Conservation (phyloP, 2,113 vertebrate species). For the Dicerorhinus sumatrensis region DNA sequence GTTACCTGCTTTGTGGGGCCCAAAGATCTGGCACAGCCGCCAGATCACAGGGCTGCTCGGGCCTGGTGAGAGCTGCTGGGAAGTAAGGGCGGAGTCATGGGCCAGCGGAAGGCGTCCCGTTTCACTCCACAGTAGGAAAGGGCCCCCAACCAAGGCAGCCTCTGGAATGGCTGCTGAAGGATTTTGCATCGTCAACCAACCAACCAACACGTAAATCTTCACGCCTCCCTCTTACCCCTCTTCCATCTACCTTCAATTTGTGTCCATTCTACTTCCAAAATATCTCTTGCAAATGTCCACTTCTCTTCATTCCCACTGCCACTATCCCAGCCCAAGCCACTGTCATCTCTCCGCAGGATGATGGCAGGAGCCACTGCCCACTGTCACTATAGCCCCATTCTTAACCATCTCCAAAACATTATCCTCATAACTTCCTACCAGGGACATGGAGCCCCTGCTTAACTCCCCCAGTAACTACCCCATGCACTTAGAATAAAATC, state of each 20-base stretch:
- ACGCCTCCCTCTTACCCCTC: not conserved
- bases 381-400: not conserved
- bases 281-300: not conserved
- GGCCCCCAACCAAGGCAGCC: rapidly evolving
- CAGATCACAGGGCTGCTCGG: not conserved
- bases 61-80: not conserved
- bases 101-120: not conserved
- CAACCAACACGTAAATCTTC: not conserved
- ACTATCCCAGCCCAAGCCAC: not conserved
- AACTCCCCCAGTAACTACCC: not conserved
- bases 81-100: not conserved
- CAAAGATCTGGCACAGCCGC: not conserved
- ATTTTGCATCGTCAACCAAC: not conserved
- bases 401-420: not conserved
- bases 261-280: not conserved
- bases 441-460: not conserved
- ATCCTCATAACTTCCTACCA: not conserved
- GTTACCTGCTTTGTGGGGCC: not conserved
- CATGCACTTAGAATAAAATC: not conserved
- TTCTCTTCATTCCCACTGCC: not conserved
- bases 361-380: not conserved
- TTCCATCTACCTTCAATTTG: not conserved
- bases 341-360: not conserved
- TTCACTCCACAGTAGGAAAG: not conserved
- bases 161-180: not conserved